Evolutionary conservation across 2,888 invertebrate genomes (phyloP).

Genomic region (Tineola bisselliella): DNA sequence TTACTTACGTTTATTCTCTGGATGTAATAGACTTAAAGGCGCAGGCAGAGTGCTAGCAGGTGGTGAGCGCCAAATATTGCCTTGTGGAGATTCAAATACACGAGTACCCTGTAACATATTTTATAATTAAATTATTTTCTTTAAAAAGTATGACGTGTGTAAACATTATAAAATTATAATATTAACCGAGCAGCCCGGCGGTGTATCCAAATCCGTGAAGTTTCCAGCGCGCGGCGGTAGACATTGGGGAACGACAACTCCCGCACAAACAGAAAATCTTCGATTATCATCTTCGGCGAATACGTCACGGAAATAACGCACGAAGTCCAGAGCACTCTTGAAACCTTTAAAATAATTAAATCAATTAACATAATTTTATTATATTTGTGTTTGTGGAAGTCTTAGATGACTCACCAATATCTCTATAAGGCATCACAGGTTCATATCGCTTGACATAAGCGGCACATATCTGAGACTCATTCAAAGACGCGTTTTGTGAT

Average conservation of each 20-base stretch:
- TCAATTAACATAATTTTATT: not conserved
- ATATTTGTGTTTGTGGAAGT: no score
- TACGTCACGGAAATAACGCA: conserved; percentile 35
- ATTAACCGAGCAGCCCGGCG: conserved; percentile 58
- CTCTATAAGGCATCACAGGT: conserved; percentile 34
- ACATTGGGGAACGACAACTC: conserved; percentile 32
- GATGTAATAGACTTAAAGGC: conserved; percentile 36
- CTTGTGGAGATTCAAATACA: conserved; percentile 56
- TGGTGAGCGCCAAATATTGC: conserved; percentile 53
- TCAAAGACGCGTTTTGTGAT: conserved; percentile 29
- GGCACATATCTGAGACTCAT: conserved; percentile 29
- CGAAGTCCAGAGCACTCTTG: conserved; percentile 35
- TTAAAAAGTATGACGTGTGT: no score
- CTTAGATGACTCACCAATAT: conserved; percentile 31
- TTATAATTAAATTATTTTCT: no score
- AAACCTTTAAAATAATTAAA: conserved; percentile 26
- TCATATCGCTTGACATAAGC: conserved; percentile 45
- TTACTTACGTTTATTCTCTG: conserved; percentile 50
- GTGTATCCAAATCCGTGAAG: conserved; percentile 55
- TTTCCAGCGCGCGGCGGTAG: conserved; percentile 28
- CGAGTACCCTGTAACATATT: conserved; percentile 46
- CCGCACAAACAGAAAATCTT: conserved; percentile 32
- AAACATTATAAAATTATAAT: not conserved
- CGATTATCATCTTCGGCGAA: conserved; percentile 20
- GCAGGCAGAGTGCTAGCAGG: conserved; percentile 55